These are phyloP conservation scores for Macrobrachium nipponense DNA, from an alignment of 1,140 invertebrate genomes.

Conservation along the genomic window DNA sequence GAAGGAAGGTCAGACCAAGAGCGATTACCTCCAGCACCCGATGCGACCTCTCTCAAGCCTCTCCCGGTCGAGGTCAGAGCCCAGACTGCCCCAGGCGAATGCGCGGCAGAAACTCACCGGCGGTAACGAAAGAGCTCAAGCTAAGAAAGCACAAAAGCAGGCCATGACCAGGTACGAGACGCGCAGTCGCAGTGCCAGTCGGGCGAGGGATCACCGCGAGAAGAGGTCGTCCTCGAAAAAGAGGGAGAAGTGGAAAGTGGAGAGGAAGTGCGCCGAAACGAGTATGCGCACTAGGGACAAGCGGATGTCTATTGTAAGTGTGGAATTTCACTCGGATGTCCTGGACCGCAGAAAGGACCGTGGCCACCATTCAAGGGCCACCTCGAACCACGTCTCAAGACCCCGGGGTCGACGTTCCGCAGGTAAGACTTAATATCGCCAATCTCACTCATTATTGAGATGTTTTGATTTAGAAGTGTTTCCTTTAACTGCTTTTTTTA, in stretches of 20 bases:
- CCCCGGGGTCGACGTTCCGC: no score
- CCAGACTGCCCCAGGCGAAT: conserved; percentile 21
- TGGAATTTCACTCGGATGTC: no score
- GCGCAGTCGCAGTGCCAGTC: background rate
- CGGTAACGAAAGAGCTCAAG: background rate
- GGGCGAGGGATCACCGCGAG: background rate
- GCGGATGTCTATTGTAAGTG: background rate
- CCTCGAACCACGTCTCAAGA: no score
- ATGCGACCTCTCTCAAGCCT: background rate
- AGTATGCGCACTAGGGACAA: background rate
- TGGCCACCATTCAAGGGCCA: no score
- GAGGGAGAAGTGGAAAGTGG: background rate
- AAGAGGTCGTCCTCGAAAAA: background rate
- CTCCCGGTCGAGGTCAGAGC: background rate
- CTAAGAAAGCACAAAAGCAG: background rate
- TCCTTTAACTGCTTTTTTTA: background rate
- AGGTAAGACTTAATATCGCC: no score
- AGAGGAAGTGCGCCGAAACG: background rate
- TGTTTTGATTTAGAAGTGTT: background rate
- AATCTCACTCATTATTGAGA: no score
- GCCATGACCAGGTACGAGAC: background rate
- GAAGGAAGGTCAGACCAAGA: conserved; percentile 4
- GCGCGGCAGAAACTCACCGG: background rate
- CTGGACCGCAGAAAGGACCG: no score
- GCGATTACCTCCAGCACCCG: background rate